Evolutionary conservation across 1,140 invertebrate genomes (phyloP).

Genomic region (Bombus waltoni): DNA sequence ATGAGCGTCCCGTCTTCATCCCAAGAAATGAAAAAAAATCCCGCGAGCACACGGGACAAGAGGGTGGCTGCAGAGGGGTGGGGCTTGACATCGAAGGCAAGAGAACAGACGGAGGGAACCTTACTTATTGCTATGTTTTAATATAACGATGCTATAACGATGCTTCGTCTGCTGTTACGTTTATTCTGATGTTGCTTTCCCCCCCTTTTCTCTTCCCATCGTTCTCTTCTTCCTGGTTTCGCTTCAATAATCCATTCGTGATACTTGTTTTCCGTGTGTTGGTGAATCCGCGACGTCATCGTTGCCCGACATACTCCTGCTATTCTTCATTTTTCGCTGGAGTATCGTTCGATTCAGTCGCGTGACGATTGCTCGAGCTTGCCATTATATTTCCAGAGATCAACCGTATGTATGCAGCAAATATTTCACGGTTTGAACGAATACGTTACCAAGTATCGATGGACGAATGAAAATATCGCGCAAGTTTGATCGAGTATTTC

Average conservation of each 20-base stretch:
- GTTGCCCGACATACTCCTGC: slow-evolving; percentile 1
- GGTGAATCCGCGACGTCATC: slow-evolving; percentile 9
- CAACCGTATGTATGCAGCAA: not conserved
- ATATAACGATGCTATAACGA: slow-evolving; percentile 78
- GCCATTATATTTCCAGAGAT: not conserved
- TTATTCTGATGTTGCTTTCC: slow-evolving; percentile 70
- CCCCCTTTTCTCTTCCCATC: slow-evolving; percentile 43
- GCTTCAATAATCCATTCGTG: slow-evolving; percentile 65
- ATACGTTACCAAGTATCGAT: not conserved
- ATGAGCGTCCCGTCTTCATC: slow-evolving; percentile 35
- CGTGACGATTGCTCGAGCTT: not conserved
- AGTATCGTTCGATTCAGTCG: not conserved
- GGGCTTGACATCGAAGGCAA: slow-evolving; percentile 56
- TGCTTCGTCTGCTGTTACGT: slow-evolving; percentile 68
- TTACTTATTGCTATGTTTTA: slow-evolving; percentile 79
- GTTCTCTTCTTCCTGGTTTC: slow-evolving; percentile 48
- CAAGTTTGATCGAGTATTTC: not conserved
- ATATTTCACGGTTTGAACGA: not conserved
- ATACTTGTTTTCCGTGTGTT: slow-evolving; percentile 22
- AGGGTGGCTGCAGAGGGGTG: slow-evolving; percentile 49
- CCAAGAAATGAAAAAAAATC: slow-evolving; percentile 51
- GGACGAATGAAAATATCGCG: not conserved
- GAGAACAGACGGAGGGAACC: slow-evolving; percentile 62
- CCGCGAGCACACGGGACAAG: slow-evolving; percentile 50
- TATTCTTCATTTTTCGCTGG: slow-evolving; percentile 21